Base-by-base conservation (phyloP, 2,888 invertebrate genomes). In the Gibbula magus region DNA sequence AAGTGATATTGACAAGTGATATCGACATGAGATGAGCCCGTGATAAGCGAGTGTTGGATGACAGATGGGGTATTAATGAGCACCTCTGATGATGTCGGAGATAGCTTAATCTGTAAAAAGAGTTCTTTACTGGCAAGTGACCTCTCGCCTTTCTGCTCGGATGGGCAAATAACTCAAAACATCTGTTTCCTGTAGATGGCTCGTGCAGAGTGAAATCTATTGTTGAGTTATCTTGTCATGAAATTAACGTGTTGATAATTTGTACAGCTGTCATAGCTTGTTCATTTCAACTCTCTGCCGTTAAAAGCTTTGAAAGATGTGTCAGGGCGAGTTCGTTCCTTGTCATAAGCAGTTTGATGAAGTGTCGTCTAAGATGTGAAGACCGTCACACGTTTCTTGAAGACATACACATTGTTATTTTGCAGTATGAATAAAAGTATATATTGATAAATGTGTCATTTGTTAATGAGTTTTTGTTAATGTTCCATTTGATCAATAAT, bases 1-100 rank as follows among this genome's bases (percentile, higher is more conserved):
- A 61, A 61, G 29, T 61, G 61, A 61, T 61, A 61, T 61, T 61
- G 61, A 61, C 61, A 61, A 29, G 29, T 29, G 61, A 61, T 61
- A 25, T 61, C 13, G 61, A 29, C 61, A 61, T 61, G 61, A 29
- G 61, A 61, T 61, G 29, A 61, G 61, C 25, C 29, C 16, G 10
- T 16, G 61, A 61, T 61, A 61, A 61, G 61, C 61, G 29, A 10
- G 25, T 61, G 29, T 29, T 29, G 25, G 29, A 4, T 61, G 61
- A 29, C 61, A 61, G 61, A 61, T 61, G 61, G 29, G 29, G 29
- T 25, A 61, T 29, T 61, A 25, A 32, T 22, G 20, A 32, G 61
- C 45, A 45, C 7, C 5, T 22, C n/a, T 61, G 61, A 61, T 61
- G 25, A 61, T 61, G 7, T 29, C 10, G 25, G 29, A 61, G 25